Base-by-base conservation (phyloP, 2,113 vertebrate species). In the Dipodomys spectabilis region DNA sequence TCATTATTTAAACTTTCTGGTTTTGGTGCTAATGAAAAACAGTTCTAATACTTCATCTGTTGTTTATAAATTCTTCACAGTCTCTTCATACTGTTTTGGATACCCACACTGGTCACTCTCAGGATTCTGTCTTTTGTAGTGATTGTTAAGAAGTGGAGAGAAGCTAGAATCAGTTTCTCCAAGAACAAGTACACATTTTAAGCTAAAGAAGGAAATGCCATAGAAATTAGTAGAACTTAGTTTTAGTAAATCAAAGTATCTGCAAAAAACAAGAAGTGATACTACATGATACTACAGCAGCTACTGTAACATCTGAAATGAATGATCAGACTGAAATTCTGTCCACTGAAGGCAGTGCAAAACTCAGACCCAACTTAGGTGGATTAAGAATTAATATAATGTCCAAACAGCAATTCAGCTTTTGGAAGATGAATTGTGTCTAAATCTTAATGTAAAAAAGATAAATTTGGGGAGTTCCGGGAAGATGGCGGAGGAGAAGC, bases 341-440 rank as follows among this genome's bases (percentile, higher is more conserved):
- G 4, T 45, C 44, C 28, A 32, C 79, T 28, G 28, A 88, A 35
- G 19, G 71, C 57, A 83, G 57, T 8, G 3, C 57, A 88, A 25
- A 94, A n/a, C 32, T 27, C 11, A 80, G 75, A 73, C 3, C 7
- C 53, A 86, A 19, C 6, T 95, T 28, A 60, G 8, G 23, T 57
- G 45, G 72, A 57, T 25, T 78, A 72, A 91, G 11, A 87, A 68
- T 72, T 39, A 73, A 5, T 65, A 49, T 49, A 16, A 4, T 23
- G 72, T 3, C 35, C 81, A 95, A 90, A 65, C 30, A 4, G 2
- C 27, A 65, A 83, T 95, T 91, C n/a, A 87, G 64, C n/a, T 44
- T 27, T 45, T 49, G 68, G 28, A 74, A 82, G 45, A 13, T 67
- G 12, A 68, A 18, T 20, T 88, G 45, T 78, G 15, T 67, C 3